Conservation (phyloP, 2,113 vertebrate genomes). For the Rhinolophus ferrumequinum region DNA sequence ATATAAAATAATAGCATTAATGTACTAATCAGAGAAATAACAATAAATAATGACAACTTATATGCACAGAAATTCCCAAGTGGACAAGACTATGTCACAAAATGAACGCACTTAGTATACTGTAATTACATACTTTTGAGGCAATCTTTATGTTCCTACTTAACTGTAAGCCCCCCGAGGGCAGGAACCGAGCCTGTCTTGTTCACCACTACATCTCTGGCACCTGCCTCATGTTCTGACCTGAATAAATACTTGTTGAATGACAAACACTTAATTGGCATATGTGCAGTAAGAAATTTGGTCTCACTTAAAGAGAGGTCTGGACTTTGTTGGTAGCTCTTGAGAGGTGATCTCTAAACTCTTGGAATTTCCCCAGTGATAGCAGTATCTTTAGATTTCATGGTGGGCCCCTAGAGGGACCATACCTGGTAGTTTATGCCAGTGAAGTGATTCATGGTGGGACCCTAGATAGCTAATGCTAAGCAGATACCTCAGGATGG, state of each 20-base stretch:
- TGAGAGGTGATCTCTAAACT: neutral
- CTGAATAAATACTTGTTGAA: neutral
- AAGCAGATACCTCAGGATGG: neutral
- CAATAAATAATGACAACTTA: neutral
- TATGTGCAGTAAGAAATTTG: neutral
- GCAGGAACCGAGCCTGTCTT: neutral
- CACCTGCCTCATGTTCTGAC: neutral
- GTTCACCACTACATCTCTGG: neutral
- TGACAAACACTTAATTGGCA: neutral
- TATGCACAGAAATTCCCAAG: neutral
- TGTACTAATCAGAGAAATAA: neutral
- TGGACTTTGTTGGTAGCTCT: neutral
- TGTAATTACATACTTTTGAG: neutral
- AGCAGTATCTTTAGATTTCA: neutral
- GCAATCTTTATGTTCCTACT: neutral
- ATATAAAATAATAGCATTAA: neutral
- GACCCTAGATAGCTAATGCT: neutral
- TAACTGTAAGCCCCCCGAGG: neutral
- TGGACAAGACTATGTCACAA: neutral
- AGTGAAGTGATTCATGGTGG: neutral
- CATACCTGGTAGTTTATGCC: neutral
- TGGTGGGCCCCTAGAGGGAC: neutral
- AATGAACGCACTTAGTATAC: neutral
- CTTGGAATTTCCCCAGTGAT: neutral
- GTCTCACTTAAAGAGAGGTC: neutral